A percentile compares a stretch with the other conserved stretches of the same genome.
These are phyloP conservation scores for Scaptomyza reducta DNA, from an alignment of 2,888 invertebrate genomes.

Conservation along the genomic window DNA sequence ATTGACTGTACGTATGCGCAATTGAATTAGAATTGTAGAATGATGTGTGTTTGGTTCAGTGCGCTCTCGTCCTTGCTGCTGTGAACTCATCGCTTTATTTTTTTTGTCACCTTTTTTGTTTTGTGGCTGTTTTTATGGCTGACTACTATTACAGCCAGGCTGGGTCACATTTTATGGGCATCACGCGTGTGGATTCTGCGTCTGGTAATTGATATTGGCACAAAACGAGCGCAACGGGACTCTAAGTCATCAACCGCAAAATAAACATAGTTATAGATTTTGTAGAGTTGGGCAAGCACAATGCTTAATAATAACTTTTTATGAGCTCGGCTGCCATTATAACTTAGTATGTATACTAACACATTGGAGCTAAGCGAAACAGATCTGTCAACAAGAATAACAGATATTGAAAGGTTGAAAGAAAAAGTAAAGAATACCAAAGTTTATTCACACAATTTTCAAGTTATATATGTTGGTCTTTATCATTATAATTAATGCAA, in stretches of 20 bases:
- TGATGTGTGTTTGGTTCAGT: neutral
- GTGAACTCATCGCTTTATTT: neutral
- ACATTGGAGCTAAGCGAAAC: neutral
- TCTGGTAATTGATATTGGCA: slow-evolving; percentile 68
- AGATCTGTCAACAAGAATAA: slow-evolving; percentile 36
- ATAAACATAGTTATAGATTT: slow-evolving; percentile 27
- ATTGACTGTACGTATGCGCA: slow-evolving; percentile 40
- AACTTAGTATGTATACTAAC: slow-evolving; percentile 24
- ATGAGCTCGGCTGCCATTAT: slow-evolving; percentile 45
- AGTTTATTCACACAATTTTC: too few relatives aligned
- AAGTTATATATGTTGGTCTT: too few relatives aligned
- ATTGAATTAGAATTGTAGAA: slow-evolving; percentile 19
- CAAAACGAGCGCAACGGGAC: slow-evolving; percentile 58
- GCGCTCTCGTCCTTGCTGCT: neutral
- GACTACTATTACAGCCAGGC: slow-evolving; percentile 2
- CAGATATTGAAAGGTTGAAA: too few relatives aligned
- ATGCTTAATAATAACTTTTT: slow-evolving; percentile 57
- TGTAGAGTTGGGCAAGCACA: slow-evolving; percentile 16
- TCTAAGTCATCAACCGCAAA: neutral
- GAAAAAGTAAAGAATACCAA: too few relatives aligned
- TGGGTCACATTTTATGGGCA: slow-evolving; percentile 47
- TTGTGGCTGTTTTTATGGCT: slow-evolving; percentile 33
- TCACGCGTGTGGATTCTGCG: slow-evolving; percentile 47
- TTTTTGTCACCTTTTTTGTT: slow-evolving; percentile 27
- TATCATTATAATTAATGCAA: too few relatives aligned